Percentiles rank a stretch among this genome's conserved stretches.
These are phyloP conservation scores for Fregata magnificens DNA, from an alignment of 2,113 vertebrate species.

Conservation along the genomic window DNA sequence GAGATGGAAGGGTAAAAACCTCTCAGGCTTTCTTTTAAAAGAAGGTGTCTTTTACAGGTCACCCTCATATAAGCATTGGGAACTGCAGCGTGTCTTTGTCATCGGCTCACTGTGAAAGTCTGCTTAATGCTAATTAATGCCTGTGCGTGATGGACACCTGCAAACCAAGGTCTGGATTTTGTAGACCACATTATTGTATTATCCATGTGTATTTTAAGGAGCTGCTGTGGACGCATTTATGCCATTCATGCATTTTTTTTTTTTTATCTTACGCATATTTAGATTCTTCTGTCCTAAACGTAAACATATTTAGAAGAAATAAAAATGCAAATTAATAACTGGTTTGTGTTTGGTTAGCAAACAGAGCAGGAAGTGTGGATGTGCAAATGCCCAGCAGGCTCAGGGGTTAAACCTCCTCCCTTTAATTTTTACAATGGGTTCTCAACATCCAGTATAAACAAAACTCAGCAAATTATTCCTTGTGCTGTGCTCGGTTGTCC, in stretches of 20 bases:
- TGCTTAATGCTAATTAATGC: background rate
- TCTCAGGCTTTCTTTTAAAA: background rate
- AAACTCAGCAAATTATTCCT: constrained; percentile 45
- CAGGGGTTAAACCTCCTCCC: background rate
- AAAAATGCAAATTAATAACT: constrained; percentile 33
- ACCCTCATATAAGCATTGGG: background rate
- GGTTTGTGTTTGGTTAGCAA: constrained; percentile 10
- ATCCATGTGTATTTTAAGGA: background rate
- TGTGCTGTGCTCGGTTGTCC: background rate
- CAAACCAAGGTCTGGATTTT: background rate
- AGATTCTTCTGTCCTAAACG: background rate
- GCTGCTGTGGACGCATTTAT: background rate
- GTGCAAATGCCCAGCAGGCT: constrained; percentile 45
- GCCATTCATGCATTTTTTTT: background rate
- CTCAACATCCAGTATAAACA: constrained; percentile 11
- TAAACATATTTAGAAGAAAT: constrained; percentile 29
- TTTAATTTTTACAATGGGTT: constrained; percentile 5
- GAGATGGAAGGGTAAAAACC: background rate
- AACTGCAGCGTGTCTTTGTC: background rate
- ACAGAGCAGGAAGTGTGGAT: constrained; percentile 28
- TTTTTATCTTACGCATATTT: background rate
- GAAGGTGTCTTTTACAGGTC: background rate
- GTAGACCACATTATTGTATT: background rate
- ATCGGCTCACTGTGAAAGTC: background rate
- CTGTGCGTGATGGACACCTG: background rate